Evolutionary conservation across 2,888 invertebrate genomes (phyloP), one percentile per base, ranked within the genome.

Genomic region (Trachelus iudaicus): DNA sequence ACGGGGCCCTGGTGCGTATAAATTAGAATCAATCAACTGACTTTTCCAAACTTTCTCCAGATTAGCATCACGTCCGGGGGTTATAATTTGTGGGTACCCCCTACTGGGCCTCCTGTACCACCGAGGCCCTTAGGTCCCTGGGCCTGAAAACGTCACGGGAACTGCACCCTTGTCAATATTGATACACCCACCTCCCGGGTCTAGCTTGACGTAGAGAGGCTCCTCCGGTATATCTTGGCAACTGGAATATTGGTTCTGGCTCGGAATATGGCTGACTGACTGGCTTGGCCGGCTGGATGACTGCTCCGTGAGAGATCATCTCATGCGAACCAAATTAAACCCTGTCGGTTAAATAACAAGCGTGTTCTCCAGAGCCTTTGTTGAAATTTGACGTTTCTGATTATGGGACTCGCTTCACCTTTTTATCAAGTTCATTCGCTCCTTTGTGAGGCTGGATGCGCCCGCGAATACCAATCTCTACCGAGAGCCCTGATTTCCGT

Each of bases 81-180:
- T 88, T 90, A 88, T 89, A 90, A 91, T 91, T 91, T 91, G 90
- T 91, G 88, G 85, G 80, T 82, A 86, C 86, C 89, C 88, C 91
- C 91, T 83, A 90, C 90, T 90, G 91, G 76, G 83, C 73, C 76
- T 76, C 88, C 76, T 12, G 31, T 33, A 34, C 71, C 76, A 76
- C 73, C 85, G 76, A 85, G 83, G 83, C 83, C 83, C 56, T 56
- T 23, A 9, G 75, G 82, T 86, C 82, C 85, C 81, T 80, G 77
- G 75, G 73, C 83, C 82, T 56, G 56, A 83, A 86, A 84, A 86
- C 85, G 87, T 88, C 87, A 88, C 85, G 84, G 82, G 84, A 83
- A 84, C 87, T 86, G 89, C 89, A 91, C 91, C 91, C 90, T 91
- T 89, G 91, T 91, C 91, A 91, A 91, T 91, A 91, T 90, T 90